Evolutionary conservation across 2,113 vertebrate species (phyloP).

Genomic region (Microcebus tavaratra): DNA sequence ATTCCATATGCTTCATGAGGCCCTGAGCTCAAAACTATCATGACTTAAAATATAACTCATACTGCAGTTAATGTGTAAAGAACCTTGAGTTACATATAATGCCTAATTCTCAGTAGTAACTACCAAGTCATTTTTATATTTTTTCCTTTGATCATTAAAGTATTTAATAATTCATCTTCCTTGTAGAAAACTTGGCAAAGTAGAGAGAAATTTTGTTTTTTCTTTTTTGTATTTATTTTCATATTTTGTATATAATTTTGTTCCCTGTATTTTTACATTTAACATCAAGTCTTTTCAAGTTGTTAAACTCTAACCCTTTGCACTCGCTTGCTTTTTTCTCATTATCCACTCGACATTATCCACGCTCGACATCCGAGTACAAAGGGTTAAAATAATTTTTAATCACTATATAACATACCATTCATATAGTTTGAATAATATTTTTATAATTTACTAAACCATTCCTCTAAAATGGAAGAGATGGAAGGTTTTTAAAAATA

Average conservation of each 20-base stretch:
- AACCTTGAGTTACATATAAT: background rate
- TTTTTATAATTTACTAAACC: conserved; percentile 1
- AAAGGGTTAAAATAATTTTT: background rate
- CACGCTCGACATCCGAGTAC: too few species aligned
- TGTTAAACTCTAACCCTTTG: background rate
- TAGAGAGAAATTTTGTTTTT: background rate
- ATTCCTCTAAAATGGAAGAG: background rate
- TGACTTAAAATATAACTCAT: too few species aligned
- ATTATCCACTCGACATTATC: too few species aligned
- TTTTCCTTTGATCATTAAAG: conserved; percentile 12
- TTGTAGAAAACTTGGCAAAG: background rate
- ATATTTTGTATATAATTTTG: conserved; percentile 9
- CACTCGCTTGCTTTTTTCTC: too few species aligned
- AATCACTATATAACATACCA: background rate
- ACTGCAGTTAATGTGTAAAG: background rate
- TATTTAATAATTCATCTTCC: background rate
- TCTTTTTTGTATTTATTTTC: background rate
- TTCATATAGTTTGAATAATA: background rate
- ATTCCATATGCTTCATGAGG: too few species aligned
- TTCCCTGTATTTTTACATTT: background rate
- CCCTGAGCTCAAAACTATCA: too few species aligned
- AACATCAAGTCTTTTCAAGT: background rate
- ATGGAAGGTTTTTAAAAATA: background rate
- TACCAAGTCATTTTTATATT: background rate
- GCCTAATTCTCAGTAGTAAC: background rate